These are phyloP conservation scores for Circaetus gallicus DNA, from an alignment of 2,113 vertebrate genomes.

Conservation along the genomic window DNA sequence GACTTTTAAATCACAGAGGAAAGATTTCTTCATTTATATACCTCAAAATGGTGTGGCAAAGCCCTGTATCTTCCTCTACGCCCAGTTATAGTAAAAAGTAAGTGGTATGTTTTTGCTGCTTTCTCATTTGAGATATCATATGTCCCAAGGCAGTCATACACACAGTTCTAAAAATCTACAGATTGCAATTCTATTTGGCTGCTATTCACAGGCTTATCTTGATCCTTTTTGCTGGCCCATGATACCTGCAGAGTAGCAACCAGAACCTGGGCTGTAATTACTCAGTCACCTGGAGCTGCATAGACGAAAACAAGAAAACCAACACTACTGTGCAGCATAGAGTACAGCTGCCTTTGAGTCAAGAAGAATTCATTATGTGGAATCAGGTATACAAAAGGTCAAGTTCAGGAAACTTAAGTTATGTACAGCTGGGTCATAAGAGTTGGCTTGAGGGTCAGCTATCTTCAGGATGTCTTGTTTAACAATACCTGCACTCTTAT, in stretches of 20 bases:
- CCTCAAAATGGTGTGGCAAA: neutral
- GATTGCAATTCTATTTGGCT: neutral
- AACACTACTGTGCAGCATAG: neutral
- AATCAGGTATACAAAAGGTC: neutral
- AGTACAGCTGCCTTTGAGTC: neutral
- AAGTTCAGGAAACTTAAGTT: neutral
- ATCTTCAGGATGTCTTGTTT: neutral
- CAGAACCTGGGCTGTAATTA: neutral
- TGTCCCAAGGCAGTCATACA: neutral
- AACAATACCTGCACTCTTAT: neutral
- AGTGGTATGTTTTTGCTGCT: neutral
- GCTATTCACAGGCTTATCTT: neutral
- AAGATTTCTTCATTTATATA: neutral
- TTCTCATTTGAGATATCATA: neutral
- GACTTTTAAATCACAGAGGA: neutral
- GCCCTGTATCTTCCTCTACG: neutral
- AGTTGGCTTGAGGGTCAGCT: neutral
- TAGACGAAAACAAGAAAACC: neutral
- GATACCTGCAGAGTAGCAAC: neutral
- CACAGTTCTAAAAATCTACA: neutral
- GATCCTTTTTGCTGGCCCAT: neutral
- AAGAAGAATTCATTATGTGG: neutral
- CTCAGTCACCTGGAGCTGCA: neutral
- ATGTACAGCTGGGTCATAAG: rapidly evolving
- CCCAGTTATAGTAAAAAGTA: neutral